A percentile compares a stretch with the other conserved stretches of the same genome.
Conservation (phyloP, 2,888 invertebrate species). For the Hyles lineata region DNA sequence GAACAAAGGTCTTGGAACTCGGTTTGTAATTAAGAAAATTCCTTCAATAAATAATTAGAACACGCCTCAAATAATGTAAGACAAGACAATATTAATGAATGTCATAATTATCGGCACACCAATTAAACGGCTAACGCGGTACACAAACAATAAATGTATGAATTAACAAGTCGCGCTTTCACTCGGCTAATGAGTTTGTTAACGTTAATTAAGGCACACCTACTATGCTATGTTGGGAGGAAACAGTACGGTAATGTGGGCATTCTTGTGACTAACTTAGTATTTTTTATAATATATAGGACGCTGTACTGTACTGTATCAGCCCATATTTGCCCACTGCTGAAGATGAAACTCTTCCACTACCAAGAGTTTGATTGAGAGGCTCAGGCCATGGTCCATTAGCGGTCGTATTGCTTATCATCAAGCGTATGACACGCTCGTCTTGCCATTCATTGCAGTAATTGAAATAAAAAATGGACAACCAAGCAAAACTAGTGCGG, state of each 20-base stretch:
- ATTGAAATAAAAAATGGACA: no score
- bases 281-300: not conserved
- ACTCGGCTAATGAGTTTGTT: slow-evolving; percentile 58
- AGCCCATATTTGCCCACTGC: no score
- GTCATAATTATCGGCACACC: slow-evolving; percentile 34
- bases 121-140: slow-evolving; percentile 43
- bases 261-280: not conserved
- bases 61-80: not conserved
- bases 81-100: slow-evolving; percentile 14
- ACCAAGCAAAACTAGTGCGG: no score
- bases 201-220: slow-evolving; percentile 61
- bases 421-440: no score
- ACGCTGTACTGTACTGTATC: no score
- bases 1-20: not conserved
- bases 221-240: slow-evolving; percentile 40
- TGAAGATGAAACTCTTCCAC: no score
- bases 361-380: no score
- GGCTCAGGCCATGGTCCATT: no score
- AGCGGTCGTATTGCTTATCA: no score
- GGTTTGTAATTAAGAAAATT: not conserved
- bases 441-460: no score
- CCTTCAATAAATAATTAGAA: slow-evolving; percentile 16
- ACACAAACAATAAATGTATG: slow-evolving; percentile 39
- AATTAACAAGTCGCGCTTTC: slow-evolving; percentile 39
- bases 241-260: slow-evolving; percentile 20